Evolutionary conservation across 2,113 vertebrate species (phyloP).

Genomic region (Antennarius striatus): DNA sequence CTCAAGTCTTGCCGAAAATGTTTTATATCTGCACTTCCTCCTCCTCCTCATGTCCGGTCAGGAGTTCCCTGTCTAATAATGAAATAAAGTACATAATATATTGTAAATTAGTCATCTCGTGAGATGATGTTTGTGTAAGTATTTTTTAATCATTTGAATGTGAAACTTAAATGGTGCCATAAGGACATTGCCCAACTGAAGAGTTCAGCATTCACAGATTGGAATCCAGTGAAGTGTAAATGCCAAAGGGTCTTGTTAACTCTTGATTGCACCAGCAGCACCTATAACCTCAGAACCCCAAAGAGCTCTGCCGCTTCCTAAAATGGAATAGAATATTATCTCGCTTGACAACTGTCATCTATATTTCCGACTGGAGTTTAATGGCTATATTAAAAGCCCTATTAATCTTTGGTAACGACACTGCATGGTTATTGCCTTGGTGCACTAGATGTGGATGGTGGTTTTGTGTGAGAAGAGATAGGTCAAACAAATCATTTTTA

Average conservation of each 20-base stretch:
- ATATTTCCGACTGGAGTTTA: slow-evolving; percentile 66
- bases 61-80: too few species aligned
- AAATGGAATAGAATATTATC: slow-evolving; percentile 41
- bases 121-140: too few species aligned
- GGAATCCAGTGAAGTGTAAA: slow-evolving; percentile 57
- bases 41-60: too few species aligned
- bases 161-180: slow-evolving; percentile 12
- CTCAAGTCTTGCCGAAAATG: too few species aligned
- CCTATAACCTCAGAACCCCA: slow-evolving; percentile 43
- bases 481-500: slow-evolving; percentile 68
- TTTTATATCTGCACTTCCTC: too few species aligned
- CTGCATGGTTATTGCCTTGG: slow-evolving; percentile 59
- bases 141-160: too few species aligned
- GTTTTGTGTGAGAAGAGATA: slow-evolving; percentile 44
- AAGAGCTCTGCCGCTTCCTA: slow-evolving; percentile 40
- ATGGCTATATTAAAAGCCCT: slow-evolving; percentile 68
- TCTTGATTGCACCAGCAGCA: slow-evolving; percentile 47
- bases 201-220: slow-evolving; percentile 27
- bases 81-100: too few species aligned
- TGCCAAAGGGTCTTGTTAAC: slow-evolving; percentile 56
- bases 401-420: slow-evolving; percentile 71
- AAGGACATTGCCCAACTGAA: not conserved
- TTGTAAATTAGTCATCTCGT: too few species aligned
- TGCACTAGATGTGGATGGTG: slow-evolving; percentile 31
- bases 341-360: slow-evolving; percentile 55